Base-by-base conservation (phyloP, 1,140 invertebrate genomes). In the Ctenoplectra terminalis region DNA sequence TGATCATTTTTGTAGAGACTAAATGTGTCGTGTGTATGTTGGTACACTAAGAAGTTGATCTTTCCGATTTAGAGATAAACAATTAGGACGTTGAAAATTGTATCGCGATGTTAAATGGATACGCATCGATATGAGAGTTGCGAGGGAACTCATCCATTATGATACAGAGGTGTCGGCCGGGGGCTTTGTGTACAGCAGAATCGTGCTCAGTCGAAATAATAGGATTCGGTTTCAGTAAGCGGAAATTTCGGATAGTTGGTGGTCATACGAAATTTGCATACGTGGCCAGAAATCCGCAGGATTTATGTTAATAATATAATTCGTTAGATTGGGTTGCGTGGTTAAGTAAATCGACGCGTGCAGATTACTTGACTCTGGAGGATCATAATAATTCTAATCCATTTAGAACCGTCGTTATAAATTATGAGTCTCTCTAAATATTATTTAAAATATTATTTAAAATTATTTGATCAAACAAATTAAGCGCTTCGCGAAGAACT, bases 251-350 rank as follows among this genome's bases (percentile, higher is more conserved):
- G 66, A 78, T 78, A 78, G 76, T 71, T 60, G 76, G 54, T 26
- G 76, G 76, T 78, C 54, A 48, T 70, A 61, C 66, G 76, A 78
- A 78, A 71, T 71, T 78, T 70, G 66, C 66, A 70, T 60, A 50
- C 31, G 43, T 9, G 76, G 54, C 43, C 54, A 78, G 76, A 61
- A 71, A 78, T 78, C 54, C 66, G 52, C n/a, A 11, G 76, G 67
- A 71, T 78, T 71, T 78, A 78, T 78, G 76, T 78, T 78, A 71
- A 78, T 78, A 70, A 78, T 78, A 78, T 78, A 60, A 71, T 70
- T 78, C 52, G 76, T 50, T 60, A n/a, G 17, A 8, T 37, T 15
- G 66, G n/a, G 8, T n/a, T 11, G n/a, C 15, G 66, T 31, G 76
- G 54, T 70, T 71, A 70, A 78, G 54, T 70, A 77, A 69, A 69